Percentiles rank a stretch among this genome's conserved stretches.
These are phyloP conservation scores for Sorex fumeus DNA, from an alignment of 2,113 vertebrate genomes.

Conservation along the genomic window DNA sequence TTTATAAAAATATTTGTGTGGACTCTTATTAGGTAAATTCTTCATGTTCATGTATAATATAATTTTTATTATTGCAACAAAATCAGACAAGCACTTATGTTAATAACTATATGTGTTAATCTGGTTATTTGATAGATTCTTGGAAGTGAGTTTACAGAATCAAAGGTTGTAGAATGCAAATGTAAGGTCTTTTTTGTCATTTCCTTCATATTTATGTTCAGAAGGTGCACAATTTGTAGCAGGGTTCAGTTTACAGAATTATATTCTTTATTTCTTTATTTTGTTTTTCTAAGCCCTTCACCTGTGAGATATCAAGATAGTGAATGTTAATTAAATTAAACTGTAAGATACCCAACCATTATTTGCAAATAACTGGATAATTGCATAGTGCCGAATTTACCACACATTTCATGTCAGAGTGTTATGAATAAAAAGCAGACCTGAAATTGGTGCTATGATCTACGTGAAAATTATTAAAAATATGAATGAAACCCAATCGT, in stretches of 20 bases:
- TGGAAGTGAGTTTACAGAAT: background rate
- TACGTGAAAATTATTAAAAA: too few species aligned
- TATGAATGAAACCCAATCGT: too few species aligned
- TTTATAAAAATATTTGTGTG: constrained; percentile 2
- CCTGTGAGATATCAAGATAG: too few species aligned
- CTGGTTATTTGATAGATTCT: constrained; percentile 17
- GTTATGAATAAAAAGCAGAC: too few species aligned
- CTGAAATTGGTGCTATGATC: too few species aligned
- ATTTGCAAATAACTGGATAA: too few species aligned
- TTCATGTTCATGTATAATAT: background rate
- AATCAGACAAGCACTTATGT: background rate
- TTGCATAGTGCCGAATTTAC: too few species aligned
- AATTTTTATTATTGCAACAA: background rate
- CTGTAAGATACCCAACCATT: too few species aligned
- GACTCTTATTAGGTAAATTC: constrained; percentile 44
- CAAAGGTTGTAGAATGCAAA: background rate
- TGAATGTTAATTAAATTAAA: too few species aligned
- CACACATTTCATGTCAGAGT: too few species aligned
- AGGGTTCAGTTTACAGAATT: background rate
- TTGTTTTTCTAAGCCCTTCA: too few species aligned
- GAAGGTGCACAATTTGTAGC: too few species aligned
- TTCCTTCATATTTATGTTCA: constrained; percentile 1
- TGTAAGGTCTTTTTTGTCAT: background rate
- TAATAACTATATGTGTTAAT: background rate
- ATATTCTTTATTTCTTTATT: background rate